Evolutionary conservation across 1,140 invertebrate genomes (phyloP).

Genomic region (Acromyrmex heyeri): DNA sequence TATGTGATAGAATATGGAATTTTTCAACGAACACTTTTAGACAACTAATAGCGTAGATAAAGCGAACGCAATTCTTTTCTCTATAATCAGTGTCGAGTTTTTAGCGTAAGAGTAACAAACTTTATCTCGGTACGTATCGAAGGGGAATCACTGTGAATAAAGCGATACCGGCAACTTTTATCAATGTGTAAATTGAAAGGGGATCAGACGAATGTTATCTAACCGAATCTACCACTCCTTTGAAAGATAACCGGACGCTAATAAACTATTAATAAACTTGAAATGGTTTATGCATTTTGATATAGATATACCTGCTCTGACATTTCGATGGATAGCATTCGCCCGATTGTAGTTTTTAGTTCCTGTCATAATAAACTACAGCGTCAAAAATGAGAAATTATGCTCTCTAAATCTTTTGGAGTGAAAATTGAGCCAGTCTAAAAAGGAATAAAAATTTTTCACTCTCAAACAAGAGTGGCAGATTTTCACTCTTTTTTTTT

Average conservation of each 20-base stretch:
- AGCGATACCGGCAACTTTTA: conserved; percentile 40
- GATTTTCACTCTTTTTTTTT: too few species aligned
- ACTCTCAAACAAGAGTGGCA: too few species aligned
- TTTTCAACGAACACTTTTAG: neutral
- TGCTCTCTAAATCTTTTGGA: too few species aligned
- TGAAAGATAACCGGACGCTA: conserved; percentile 51
- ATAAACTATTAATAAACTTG: conserved; percentile 4
- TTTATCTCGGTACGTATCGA: conserved; percentile 43
- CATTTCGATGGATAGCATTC: neutral
- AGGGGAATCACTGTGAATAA: neutral
- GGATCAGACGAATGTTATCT: conserved; percentile 51
- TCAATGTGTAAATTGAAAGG: conserved; percentile 57
- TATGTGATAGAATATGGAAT: neutral
- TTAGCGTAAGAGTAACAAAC: conserved; percentile 28
- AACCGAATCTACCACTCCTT: conserved; percentile 43
- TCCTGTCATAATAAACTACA: neutral
- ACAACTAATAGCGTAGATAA: conserved; percentile 27
- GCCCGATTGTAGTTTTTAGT: neutral
- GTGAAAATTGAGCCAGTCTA: too few species aligned
- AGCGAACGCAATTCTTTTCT: neutral
- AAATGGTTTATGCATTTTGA: conserved; percentile 17
- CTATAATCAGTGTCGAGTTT: neutral
- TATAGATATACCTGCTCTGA: neutral
- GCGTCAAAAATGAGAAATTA: neutral
- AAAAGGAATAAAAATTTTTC: too few species aligned